Conservation (phyloP, 2,797 vertebrate species). For the Micrastur ruficollis region DNA sequence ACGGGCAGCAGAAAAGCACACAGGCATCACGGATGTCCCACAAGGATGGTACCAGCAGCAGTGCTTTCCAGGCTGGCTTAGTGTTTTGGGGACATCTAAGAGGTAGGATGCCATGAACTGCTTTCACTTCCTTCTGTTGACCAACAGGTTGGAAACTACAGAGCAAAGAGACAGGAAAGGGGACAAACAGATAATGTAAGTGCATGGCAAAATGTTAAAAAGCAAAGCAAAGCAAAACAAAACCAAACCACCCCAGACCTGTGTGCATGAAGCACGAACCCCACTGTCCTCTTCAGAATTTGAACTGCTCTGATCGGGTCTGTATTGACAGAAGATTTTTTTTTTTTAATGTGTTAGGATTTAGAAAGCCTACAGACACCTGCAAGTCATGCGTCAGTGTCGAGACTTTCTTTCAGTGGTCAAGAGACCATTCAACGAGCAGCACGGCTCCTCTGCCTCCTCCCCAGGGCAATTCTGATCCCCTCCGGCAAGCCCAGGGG, state of each 20-base stretch:
- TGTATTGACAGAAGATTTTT: neutral
- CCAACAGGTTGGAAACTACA: neutral
- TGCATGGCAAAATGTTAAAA: neutral
- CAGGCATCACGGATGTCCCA: neutral
- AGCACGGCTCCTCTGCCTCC: neutral
- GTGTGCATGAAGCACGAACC: neutral
- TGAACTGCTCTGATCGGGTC: fast-evolving
- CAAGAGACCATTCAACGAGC: fast-evolving
- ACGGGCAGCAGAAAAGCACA: neutral
- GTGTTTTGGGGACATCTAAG: neutral
- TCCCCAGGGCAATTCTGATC: neutral
- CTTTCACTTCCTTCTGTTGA: neutral
- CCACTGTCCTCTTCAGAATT: neutral
- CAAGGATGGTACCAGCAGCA: neutral
- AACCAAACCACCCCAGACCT: neutral
- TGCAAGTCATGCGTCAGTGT: neutral
- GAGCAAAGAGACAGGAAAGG: neutral
- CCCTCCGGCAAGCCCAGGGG: neutral
- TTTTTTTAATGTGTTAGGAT: neutral
- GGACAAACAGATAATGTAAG: neutral
- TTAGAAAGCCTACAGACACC: neutral
- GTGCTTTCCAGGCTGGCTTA: neutral
- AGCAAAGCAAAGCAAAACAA: neutral
- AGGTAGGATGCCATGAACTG: neutral
- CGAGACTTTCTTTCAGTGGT: fast-evolving